Base-by-base conservation (phyloP, 2,113 vertebrate species). In the Ochotona princeps region DNA sequence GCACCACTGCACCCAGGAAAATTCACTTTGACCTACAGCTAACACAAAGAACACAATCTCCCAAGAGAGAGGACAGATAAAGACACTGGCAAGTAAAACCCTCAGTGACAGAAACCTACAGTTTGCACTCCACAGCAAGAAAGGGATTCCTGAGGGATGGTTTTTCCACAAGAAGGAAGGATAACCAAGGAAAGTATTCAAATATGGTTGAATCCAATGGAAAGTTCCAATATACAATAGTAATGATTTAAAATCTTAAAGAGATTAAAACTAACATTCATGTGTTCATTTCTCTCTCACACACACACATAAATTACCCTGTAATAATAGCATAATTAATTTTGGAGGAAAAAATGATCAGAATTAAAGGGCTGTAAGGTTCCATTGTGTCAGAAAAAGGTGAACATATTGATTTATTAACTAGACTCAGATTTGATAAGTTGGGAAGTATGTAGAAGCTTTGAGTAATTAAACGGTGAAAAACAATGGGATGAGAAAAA, bases 141-240 rank as follows among this genome's bases (percentile, higher is more conserved):
- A 35, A 75, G 69, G 69, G 67, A 84, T 38, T 74, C 26, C 20
- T 66, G 13, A 80, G 25, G 21, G 26, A 32, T 49, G 28, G 2
- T 57, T 47, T 92, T 82, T 74, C 67, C 44, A 65, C 25, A 89
- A 85, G 69, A 72, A 79, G 3, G 47, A 89, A 92, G n/a, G 51
- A 73, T n/a, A 51, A 78, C 8, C 9, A 28, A 76, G 85, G 28
- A 38, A 35, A 49, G 51, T 4, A 9, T 21, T 73, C 35, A 79
- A 60, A 60, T 38, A 21, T 38, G 5, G 65, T 38, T 66, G 63
- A 67, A 44, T 61, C 26, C 70, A 23, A 23, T 70, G 44, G 70
- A 66, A 75, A 61, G 1, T 67, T 83, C 61, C 9, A 65, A 30
- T 60, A 72, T 54, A 25, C 61, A 66, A 84, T 65, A 65, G 60